These are phyloP conservation scores for Solenopsis fugax DNA, from an alignment of 1,140 invertebrate genomes.

Conservation along the genomic window DNA sequence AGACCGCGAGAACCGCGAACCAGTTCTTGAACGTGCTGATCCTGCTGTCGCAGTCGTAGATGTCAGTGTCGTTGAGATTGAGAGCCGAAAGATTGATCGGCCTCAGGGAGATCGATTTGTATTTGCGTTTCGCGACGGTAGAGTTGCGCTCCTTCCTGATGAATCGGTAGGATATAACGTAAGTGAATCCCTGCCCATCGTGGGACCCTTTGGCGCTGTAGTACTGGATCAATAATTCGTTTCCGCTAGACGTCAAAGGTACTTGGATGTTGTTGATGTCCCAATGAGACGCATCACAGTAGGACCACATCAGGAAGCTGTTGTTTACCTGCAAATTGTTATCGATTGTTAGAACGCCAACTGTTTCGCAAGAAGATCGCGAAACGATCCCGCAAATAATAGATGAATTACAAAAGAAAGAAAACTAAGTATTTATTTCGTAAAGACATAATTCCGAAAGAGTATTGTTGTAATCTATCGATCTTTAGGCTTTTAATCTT, in stretches of 20 bases:
- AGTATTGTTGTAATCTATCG: no score
- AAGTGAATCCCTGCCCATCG: slow-evolving; percentile 82
- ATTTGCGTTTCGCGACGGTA: slow-evolving; percentile 74
- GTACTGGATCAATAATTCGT: slow-evolving; percentile 80
- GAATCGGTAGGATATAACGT: slow-evolving; percentile 81
- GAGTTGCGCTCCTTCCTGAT: slow-evolving; percentile 74
- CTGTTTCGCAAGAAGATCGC: no score
- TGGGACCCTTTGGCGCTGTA: slow-evolving; percentile 82
- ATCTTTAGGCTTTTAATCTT: neutral
- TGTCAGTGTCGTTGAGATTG: slow-evolving; percentile 80
- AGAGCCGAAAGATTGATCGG: slow-evolving; percentile 82
- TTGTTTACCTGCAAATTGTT: slow-evolving; percentile 73
- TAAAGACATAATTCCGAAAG: no score
- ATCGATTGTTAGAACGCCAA: neutral
- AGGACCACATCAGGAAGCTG: slow-evolving; percentile 81
- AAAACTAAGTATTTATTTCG: neutral
- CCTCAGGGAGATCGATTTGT: slow-evolving; percentile 80
- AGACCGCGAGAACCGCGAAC: slow-evolving; percentile 82
- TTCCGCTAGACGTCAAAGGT: slow-evolving; percentile 77
- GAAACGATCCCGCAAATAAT: neutral
- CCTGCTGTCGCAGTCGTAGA: slow-evolving; percentile 80
- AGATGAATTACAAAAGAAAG: neutral
- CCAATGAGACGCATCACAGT: slow-evolving; percentile 80
- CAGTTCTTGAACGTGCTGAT: slow-evolving; percentile 83
- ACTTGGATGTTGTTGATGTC: slow-evolving; percentile 84